phyloP scores from a whole-genome alignment of 2,113 vertebrate genomes.

The Corythoichthys haematopterus region DNA sequence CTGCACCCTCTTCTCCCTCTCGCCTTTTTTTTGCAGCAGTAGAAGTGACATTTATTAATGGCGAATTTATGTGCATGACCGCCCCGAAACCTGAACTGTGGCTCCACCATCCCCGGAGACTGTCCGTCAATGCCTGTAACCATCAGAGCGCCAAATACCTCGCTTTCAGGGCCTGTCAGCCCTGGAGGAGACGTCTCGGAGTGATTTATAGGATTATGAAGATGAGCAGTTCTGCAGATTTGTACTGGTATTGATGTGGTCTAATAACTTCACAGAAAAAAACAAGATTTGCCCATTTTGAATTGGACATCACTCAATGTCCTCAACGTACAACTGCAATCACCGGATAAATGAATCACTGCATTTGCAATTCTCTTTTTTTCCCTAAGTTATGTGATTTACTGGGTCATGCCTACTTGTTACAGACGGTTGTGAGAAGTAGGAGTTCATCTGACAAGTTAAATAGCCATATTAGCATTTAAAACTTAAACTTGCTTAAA shows the following conservation, averaged over 20 bases:
- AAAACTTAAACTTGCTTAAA: no score
- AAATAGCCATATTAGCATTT: no score
- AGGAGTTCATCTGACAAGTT: no score
- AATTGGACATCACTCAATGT: slow-evolving; percentile 18
- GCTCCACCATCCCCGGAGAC: slow-evolving; percentile 56
- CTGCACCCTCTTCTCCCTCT: slow-evolving; percentile 22
- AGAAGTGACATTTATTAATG: slow-evolving; percentile 74
- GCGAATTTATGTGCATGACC: slow-evolving; percentile 68
- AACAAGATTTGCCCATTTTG: background rate
- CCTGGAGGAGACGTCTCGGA: slow-evolving; percentile 15
- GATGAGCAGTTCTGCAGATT: slow-evolving; percentile 48
- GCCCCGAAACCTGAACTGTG: slow-evolving; percentile 62
- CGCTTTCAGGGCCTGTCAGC: slow-evolving; percentile 51
- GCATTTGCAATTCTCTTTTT: background rate
- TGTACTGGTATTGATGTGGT: slow-evolving; percentile 44
- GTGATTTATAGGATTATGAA: slow-evolving; percentile 58
- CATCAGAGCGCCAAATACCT: slow-evolving; percentile 60
- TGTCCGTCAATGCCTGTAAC: slow-evolving; percentile 66
- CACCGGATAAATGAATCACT: slow-evolving; percentile 6
- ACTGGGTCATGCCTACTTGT: background rate
- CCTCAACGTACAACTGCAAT: background rate
- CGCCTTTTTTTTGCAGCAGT: slow-evolving; percentile 55
- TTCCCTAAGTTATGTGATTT: background rate
- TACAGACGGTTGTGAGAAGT: background rate
- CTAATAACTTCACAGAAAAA: slow-evolving; percentile 36